These are phyloP conservation scores for Drosophila cracens DNA, from an alignment of 2,888 invertebrate species.

Conservation along the genomic window DNA sequence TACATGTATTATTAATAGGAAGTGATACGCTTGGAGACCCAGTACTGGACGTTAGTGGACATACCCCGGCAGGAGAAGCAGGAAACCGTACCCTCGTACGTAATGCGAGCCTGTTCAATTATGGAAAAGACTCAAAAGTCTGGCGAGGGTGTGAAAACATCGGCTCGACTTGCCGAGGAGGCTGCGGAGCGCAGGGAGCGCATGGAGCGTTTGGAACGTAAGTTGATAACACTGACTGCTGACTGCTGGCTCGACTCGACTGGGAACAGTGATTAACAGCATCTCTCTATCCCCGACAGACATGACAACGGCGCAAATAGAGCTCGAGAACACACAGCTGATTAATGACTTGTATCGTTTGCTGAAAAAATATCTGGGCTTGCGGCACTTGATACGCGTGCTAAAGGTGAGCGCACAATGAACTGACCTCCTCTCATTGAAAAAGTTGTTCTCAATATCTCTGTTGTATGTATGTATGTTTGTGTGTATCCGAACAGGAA, in stretches of 20 bases:
- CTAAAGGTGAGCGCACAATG: slow-evolving; percentile 88
- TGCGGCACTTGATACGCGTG: slow-evolving; percentile 94
- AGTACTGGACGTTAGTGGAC: slow-evolving; percentile 97
- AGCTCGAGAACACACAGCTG: slow-evolving; percentile 96
- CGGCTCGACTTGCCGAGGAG: slow-evolving; percentile 93
- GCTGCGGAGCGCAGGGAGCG: slow-evolving; percentile 93
- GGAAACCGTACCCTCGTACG: slow-evolving; percentile 96
- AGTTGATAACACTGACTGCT: slow-evolving; percentile 39
- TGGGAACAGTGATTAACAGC: slow-evolving; percentile 27
- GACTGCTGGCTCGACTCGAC: neutral
- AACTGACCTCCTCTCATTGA: slow-evolving; percentile 6
- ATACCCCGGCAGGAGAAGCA: slow-evolving; percentile 97
- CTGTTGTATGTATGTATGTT: slow-evolving; percentile 9
- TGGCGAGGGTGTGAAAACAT: slow-evolving; percentile 94
- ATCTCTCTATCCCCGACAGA: slow-evolving; percentile 86
- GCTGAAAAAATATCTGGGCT: slow-evolving; percentile 95
- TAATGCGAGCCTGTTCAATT: slow-evolving; percentile 94
- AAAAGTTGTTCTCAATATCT: slow-evolving; percentile 23
- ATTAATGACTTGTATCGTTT: slow-evolving; percentile 96
- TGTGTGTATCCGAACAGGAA: slow-evolving; percentile 86
- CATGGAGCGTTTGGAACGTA: slow-evolving; percentile 94
- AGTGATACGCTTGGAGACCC: slow-evolving; percentile 95
- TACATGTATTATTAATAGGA: slow-evolving; percentile 87
- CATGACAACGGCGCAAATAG: slow-evolving; percentile 96
- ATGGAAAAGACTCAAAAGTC: slow-evolving; percentile 97